These are phyloP conservation scores for Petrolisthes manimaculis DNA, from an alignment of 2,888 invertebrate species.

Conservation along the genomic window DNA sequence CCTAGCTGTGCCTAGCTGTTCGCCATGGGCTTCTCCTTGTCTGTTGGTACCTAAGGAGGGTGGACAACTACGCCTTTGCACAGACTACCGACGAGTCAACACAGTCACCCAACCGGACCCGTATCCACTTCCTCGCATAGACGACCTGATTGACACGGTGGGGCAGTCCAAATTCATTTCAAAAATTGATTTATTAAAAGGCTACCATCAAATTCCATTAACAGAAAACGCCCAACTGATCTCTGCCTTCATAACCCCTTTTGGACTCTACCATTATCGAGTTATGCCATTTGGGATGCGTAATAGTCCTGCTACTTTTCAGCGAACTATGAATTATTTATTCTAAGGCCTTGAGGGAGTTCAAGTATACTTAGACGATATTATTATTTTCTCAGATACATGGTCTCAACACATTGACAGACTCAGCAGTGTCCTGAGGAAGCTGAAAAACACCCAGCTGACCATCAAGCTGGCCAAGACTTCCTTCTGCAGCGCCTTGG, in stretches of 20 bases:
- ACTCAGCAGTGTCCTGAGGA: background rate
- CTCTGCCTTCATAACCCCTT: background rate
- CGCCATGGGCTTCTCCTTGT: background rate
- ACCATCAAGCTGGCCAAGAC: slow-evolving; percentile 8
- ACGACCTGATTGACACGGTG: slow-evolving; percentile 2
- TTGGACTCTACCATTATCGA: background rate
- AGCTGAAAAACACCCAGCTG: background rate
- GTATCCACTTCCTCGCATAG: background rate
- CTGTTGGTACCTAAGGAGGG: background rate
- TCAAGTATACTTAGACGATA: background rate
- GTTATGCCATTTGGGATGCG: background rate
- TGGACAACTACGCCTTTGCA: background rate
- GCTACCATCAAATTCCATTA: background rate
- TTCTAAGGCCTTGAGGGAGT: background rate
- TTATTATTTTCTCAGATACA: background rate
- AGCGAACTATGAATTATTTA: background rate
- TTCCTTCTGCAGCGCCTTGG: background rate
- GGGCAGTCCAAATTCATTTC: background rate
- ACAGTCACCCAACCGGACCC: background rate
- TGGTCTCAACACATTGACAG: background rate
- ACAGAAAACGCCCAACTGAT: background rate
- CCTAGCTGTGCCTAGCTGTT: background rate
- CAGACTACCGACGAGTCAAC: slow-evolving; percentile 5
- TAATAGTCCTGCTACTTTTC: background rate
- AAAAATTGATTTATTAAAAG: background rate